Percentiles rank a stretch among this genome's conserved stretches.
These are phyloP conservation scores for Serinus canaria DNA, from an alignment of 2,113 vertebrate genomes.

Conservation along the genomic window DNA sequence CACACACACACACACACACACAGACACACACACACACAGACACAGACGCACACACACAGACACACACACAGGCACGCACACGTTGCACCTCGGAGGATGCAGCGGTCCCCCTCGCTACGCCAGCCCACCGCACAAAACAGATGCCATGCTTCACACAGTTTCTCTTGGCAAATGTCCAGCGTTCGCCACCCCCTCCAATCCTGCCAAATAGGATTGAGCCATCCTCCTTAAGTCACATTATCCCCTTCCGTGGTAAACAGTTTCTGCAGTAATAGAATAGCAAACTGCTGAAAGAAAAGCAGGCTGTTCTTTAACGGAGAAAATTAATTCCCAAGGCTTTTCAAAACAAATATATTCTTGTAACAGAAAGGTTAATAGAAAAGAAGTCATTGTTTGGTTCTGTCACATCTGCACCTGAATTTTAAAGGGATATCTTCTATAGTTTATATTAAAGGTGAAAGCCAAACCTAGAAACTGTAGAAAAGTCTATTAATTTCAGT, in stretches of 20 bases:
- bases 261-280: not conserved
- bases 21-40: not conserved
- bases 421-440: not conserved
- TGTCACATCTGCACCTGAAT: not conserved
- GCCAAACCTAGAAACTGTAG: not conserved
- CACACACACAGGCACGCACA: not conserved
- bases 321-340: not conserved
- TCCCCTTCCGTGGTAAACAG: not conserved
- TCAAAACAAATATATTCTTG: conserved; percentile 1
- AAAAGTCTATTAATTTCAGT: not conserved
- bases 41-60: not conserved
- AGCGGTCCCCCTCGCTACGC: conserved; percentile 26
- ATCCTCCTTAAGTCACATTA: conserved; percentile 26
- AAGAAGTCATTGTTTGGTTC: conserved; percentile 13
- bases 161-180: conserved; percentile 3
- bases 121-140: not conserved
- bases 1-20: not conserved
- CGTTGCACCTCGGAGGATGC: conserved; percentile 52
- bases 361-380: not conserved
- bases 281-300: conserved; percentile 11
- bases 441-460: not conserved
- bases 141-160: conserved; percentile 21
- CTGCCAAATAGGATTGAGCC: conserved; percentile 14
- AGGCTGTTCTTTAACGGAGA: conserved; percentile 25
- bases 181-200: not conserved